Percentiles rank a stretch among this genome's conserved stretches.
These are phyloP conservation scores for Cotesia congregata DNA, from an alignment of 2,888 invertebrate genomes.

Conservation along the genomic window DNA sequence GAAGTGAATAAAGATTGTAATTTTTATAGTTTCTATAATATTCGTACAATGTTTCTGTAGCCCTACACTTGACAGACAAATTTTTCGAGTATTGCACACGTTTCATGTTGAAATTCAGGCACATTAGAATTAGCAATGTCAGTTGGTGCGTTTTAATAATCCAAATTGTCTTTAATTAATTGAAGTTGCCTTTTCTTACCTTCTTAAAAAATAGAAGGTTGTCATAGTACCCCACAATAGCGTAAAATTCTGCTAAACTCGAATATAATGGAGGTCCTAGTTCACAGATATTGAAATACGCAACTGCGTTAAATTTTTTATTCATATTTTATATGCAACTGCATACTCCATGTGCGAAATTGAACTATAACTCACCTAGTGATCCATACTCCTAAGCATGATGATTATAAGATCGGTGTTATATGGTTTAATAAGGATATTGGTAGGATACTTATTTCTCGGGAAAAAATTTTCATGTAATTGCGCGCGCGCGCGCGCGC, in stretches of 20 bases:
- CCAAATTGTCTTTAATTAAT: constrained; percentile 7
- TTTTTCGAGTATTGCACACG: not conserved
- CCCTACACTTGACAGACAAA: constrained; percentile 25
- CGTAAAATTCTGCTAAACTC: constrained; percentile 37
- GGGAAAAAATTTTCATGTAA: too few species aligned
- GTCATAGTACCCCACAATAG: constrained; percentile 39
- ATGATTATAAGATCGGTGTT: constrained; percentile 28
- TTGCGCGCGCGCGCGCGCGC: too few species aligned
- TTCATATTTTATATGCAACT: constrained; percentile 31
- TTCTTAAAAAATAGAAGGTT: constrained; percentile 38
- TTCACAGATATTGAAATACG: not conserved
- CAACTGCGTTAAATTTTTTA: constrained; percentile 23
- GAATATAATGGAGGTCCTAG: constrained; percentile 26
- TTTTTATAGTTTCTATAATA: too few species aligned
- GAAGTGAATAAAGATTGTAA: too few species aligned
- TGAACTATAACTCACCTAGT: not conserved
- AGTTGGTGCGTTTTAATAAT: constrained; percentile 25
- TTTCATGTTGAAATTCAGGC: constrained; percentile 3
- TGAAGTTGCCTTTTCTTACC: constrained; percentile 31
- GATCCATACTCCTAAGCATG: constrained; percentile 31
- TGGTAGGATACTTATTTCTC: too few species aligned
- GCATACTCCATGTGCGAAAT: constrained; percentile 38
- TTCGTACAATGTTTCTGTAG: not conserved
- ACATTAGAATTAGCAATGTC: constrained; percentile 8
- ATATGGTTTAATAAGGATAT: not conserved